Evolutionary conservation across 2,113 vertebrate species (phyloP).

Genomic region (Irena cyanogastra): DNA sequence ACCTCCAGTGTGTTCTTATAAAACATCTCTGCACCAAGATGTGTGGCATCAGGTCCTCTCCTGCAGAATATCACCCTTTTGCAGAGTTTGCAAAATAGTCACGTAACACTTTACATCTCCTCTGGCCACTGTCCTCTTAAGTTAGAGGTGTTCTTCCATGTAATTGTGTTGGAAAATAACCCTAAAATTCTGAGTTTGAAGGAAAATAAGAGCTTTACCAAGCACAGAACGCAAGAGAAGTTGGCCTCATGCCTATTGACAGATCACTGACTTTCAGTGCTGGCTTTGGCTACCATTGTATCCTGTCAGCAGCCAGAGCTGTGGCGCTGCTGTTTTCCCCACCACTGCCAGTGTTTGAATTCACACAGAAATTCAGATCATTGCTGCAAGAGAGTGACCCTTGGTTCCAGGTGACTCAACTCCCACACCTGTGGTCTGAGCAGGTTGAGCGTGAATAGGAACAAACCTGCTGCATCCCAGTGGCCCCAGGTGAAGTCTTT

Average conservation of each 20-base stretch:
- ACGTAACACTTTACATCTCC: neutral
- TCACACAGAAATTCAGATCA: neutral
- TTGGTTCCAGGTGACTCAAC: neutral
- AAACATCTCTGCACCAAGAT: neutral
- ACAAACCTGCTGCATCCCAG: neutral
- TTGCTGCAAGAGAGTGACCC: rapidly evolving
- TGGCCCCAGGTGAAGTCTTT: neutral
- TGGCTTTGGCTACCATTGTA: neutral
- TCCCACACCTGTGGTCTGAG: rapidly evolving
- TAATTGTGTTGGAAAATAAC: neutral
- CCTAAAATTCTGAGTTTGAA: neutral
- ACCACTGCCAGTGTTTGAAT: neutral
- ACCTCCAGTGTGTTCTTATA: neutral
- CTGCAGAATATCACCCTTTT: neutral
- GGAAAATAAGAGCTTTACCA: neutral
- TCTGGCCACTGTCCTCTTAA: neutral
- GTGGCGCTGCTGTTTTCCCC: neutral
- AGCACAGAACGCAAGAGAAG: neutral
- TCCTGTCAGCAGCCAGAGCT: neutral
- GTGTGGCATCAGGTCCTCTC: neutral
- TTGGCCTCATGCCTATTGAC: neutral
- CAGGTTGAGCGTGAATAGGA: neutral
- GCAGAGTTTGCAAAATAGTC: neutral
- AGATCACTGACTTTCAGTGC: neutral
- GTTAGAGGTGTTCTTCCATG: neutral